Evolutionary conservation across 2,888 invertebrate species (phyloP).

Genomic region (Invenusta paracnida): DNA sequence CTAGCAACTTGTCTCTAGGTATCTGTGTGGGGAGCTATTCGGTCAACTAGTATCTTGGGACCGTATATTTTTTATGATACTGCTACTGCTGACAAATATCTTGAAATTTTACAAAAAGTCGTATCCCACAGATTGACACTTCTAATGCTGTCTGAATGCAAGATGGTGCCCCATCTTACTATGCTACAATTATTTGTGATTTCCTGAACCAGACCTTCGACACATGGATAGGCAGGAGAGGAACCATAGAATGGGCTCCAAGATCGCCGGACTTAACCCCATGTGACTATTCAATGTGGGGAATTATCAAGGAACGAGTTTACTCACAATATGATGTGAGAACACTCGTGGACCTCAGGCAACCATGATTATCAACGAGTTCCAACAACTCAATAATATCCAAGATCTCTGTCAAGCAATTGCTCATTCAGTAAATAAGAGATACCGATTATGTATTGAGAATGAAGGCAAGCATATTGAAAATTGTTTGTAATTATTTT

Average conservation of each 20-base stretch:
- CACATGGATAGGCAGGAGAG: neutral
- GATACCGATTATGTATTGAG: neutral
- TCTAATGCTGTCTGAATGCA: neutral
- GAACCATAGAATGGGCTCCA: neutral
- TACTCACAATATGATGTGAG: neutral
- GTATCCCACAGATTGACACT: too few relatives aligned
- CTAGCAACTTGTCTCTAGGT: neutral
- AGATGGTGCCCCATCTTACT: neutral
- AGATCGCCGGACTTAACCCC: neutral
- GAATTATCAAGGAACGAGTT: neutral
- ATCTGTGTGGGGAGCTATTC: neutral
- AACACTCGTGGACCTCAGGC: neutral
- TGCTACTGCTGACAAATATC: neutral
- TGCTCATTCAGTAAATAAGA: neutral
- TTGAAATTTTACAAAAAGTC: too few relatives aligned
- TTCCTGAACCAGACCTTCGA: neutral
- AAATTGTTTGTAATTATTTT: neutral
- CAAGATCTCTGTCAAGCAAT: neutral
- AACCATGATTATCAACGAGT: neutral
- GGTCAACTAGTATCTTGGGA: neutral
- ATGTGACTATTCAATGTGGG: neutral
- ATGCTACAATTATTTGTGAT: neutral
- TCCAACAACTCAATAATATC: neutral
- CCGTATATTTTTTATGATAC: neutral
- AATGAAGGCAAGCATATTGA: neutral